Base-by-base conservation (phyloP, 2,113 vertebrate genomes). In the Python bivittatus region DNA sequence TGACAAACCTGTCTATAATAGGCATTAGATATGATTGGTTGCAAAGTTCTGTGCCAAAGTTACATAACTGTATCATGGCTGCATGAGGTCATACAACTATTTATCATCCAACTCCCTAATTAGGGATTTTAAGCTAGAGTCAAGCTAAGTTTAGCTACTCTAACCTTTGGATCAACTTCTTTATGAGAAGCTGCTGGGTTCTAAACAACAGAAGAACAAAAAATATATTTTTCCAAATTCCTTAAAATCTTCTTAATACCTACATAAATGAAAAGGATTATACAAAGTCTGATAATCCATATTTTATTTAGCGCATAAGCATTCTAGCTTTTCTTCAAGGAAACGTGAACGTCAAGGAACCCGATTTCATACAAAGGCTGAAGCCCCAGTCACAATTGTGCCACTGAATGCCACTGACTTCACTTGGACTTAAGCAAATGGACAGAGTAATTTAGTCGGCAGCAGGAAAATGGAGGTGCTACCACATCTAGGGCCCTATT, bases 51-150 rank as follows among this genome's bases (percentile, higher is more conserved):
- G 84, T 72, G 54, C 53, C 33, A 22, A 0, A 64, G 72, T 93
- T 95, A 84, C 84, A 25, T 93, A 95, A 91, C 25, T 57, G 7
- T 60, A 85, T 90, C 72, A 87, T 92, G 92, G 54, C 90, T 92
- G 88, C 86, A 89, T 95, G 93, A 96, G 88, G 90, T 95, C 94
- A 95, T 25, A n/a, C 54, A 88, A 91, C 86, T 93, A 64, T 88
- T 93, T 92, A 13, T 93, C 90, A 95, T 87, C 86, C 91, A 89
- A 4, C 58, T 93, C 86, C 88, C 42, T 86, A 93, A 84, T 42
- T 89, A 89, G 86, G 58, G 44, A n/a, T 93, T 88, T 93, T 92
- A 92, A 90, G 79, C 29, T 93, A 22, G 20, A 93, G 84, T 48
- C 52, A 8, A 9, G 57, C 88, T 86, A 90, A 86, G 90, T 57